Conservation (phyloP, 2,113 vertebrate genomes). For the Uria lomvia region DNA sequence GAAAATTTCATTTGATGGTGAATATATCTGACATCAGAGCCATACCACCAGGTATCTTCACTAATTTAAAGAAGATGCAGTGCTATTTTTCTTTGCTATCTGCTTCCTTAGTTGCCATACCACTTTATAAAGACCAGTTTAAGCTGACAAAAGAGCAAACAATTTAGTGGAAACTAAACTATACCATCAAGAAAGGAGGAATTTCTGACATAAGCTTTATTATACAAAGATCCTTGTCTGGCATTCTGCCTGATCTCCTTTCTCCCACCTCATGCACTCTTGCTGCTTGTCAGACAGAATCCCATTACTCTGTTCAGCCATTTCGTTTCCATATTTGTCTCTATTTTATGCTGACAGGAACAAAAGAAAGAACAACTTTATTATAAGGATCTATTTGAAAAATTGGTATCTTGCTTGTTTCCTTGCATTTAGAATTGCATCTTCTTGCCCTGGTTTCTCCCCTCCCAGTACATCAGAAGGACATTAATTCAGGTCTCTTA, state of each 20-base stretch:
- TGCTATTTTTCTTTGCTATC: not conserved
- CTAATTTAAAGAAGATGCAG: not conserved
- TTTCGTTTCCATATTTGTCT: not conserved
- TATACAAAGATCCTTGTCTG: not conserved
- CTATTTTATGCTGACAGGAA: not conserved
- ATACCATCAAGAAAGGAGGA: not conserved
- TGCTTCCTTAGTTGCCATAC: not conserved
- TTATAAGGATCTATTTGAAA: not conserved
- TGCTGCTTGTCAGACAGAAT: not conserved
- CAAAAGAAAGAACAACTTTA: not conserved
- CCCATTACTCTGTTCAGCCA: not conserved
- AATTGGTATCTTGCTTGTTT: not conserved
- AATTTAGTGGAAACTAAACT: not conserved
- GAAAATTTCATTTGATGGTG: not conserved
- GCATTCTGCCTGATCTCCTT: not conserved
- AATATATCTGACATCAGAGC: not conserved
- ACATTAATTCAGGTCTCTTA: conserved; percentile 6
- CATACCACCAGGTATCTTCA: not conserved
- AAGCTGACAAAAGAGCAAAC: not conserved
- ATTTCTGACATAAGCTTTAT: not conserved
- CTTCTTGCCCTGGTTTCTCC: not conserved
- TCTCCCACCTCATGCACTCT: not conserved
- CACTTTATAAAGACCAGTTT: not conserved
- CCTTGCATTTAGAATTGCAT: not conserved
- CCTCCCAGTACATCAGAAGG: not conserved